Evolutionary conservation across 2,888 invertebrate species (phyloP).

Genomic region (Acleris emargana): DNA sequence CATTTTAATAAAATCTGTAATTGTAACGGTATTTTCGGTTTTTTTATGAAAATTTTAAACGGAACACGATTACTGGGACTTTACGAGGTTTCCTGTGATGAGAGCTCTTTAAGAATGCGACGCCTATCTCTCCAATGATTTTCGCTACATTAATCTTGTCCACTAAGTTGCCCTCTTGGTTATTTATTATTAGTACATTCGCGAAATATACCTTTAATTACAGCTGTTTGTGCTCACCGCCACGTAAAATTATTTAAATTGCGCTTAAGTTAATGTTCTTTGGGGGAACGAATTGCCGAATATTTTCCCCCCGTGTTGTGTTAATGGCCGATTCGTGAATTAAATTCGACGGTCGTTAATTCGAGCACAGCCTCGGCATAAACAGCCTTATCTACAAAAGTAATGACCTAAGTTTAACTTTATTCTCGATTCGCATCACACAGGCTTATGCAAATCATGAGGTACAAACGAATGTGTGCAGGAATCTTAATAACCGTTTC

Average conservation of each 20-base stretch:
- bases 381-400: slow-evolving; percentile 70
- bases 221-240: slow-evolving; percentile 73
- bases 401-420: slow-evolving; percentile 62
- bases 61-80: neutral
- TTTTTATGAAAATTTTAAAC: neutral
- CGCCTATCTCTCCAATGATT: slow-evolving; percentile 28
- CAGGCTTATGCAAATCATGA: slow-evolving; percentile 30
- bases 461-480: slow-evolving; percentile 19
- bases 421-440: slow-evolving; percentile 47
- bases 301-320: slow-evolving; percentile 68
- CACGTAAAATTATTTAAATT: slow-evolving; percentile 79
- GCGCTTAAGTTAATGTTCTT: slow-evolving; percentile 73
- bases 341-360: slow-evolving; percentile 71
- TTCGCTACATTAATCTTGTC: slow-evolving; percentile 46
- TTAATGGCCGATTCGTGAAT: slow-evolving; percentile 72
- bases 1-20: too few species aligned
- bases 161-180: slow-evolving; percentile 48
- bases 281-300: slow-evolving; percentile 68
- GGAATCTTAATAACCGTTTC: slow-evolving; percentile 13
- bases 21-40: neutral
- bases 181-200: slow-evolving; percentile 56
- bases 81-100: neutral
- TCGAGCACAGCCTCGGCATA: slow-evolving; percentile 63
- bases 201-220: slow-evolving; percentile 69
- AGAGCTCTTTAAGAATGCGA: slow-evolving; percentile 28